A percentile compares a stretch with the other conserved stretches of the same genome.
These are phyloP conservation scores for Pocillopora meandrina DNA, from an alignment of 92 coral and sea anemone species.

Conservation along the genomic window DNA sequence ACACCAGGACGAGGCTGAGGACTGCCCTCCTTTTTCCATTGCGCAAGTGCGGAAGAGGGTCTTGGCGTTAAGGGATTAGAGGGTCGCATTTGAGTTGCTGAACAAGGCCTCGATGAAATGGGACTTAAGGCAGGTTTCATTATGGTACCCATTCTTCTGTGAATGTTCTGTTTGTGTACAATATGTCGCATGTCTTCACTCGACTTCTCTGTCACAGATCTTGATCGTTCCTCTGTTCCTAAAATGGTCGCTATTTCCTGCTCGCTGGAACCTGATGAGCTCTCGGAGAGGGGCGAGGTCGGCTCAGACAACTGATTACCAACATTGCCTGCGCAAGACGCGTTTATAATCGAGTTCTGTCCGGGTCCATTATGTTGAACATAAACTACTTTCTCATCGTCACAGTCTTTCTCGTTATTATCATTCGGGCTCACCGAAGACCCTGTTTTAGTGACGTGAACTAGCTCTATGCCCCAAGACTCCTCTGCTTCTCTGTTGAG, in stretches of 20 bases:
- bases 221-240: slow-evolving; percentile 4
- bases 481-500: slow-evolving; percentile 62
- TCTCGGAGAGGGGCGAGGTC: slow-evolving; percentile 22
- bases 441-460: slow-evolving; percentile 76
- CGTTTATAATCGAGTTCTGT: slow-evolving; percentile 60
- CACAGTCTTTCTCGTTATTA: neutral
- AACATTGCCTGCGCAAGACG: slow-evolving; percentile 7
- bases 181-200: slow-evolving; percentile 39
- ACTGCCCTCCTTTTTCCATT: slow-evolving; percentile 63
- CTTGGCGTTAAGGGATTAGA: slow-evolving; percentile 40
- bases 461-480: slow-evolving; percentile 79
- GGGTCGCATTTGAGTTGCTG: slow-evolving; percentile 31
- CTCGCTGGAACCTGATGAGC: slow-evolving; percentile 48
- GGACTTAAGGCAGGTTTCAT: slow-evolving; percentile 28
- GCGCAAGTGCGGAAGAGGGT: slow-evolving; percentile 69
- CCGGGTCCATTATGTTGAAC: slow-evolving; percentile 75
- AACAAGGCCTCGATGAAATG: slow-evolving; percentile 44
- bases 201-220: neutral
- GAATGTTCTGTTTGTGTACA: slow-evolving; percentile 40
- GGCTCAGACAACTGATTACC: slow-evolving; percentile 22
- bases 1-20: slow-evolving; percentile 82
- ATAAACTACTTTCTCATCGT: slow-evolving; percentile 66
- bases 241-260: slow-evolving; percentile 29
- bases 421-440: slow-evolving; percentile 39
- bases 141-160: slow-evolving; percentile 21